These are phyloP conservation scores for Platysteira castanea DNA, from an alignment of 2,113 vertebrate species.

Conservation along the genomic window DNA sequence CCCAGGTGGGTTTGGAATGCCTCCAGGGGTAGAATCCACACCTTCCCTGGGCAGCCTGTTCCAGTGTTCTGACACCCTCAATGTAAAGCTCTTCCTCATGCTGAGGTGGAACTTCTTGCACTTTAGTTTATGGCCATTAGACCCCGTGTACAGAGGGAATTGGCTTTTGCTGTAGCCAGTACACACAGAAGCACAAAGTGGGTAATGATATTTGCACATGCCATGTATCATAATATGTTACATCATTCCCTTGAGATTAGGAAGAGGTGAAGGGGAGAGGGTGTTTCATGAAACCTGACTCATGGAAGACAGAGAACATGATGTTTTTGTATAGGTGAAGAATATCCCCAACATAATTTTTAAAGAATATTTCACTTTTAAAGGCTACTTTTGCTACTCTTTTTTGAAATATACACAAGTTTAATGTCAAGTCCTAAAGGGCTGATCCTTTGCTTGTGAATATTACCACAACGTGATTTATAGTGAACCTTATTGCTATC, in stretches of 20 bases:
- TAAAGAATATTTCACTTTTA: neutral
- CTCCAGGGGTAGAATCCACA: neutral
- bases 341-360: neutral
- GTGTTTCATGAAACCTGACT: neutral
- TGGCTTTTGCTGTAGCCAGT: neutral
- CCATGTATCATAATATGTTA: neutral
- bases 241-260: neutral
- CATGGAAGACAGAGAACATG: neutral
- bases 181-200: neutral
- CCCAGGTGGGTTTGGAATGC: neutral
- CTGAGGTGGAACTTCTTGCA: neutral
- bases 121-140: neutral
- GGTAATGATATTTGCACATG: neutral
- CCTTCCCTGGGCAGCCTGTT: neutral
- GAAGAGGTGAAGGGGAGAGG: neutral
- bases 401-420: neutral
- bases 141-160: fast-evolving
- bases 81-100: neutral
- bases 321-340: neutral
- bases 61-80: neutral
- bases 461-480: neutral
- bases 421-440: neutral
- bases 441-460: neutral
- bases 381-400: neutral
- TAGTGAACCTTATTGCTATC: neutral